Evolutionary conservation across 2,888 invertebrate species (phyloP), one percentile per base, ranked within the genome.

Genomic region (Disparrhopalites patrizii): DNA sequence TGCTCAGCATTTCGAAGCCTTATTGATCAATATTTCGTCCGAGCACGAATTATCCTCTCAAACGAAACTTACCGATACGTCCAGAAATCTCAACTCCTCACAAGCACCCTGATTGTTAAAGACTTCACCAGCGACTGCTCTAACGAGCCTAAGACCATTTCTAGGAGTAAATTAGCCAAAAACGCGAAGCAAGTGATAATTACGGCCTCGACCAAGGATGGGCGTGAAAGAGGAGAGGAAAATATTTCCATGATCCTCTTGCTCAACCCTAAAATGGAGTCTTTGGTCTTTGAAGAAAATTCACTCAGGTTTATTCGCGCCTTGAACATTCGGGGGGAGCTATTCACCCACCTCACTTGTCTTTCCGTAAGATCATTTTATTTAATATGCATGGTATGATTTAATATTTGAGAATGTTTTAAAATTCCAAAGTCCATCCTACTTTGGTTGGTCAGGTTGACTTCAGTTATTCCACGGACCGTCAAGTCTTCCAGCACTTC

Each of bases 261-360:
- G 8, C 33, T 50, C 7, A 61, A 61, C 25, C 43, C 18, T 2
- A 30, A 10, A n/a, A 15, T 61, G 2, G 60, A 61, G 20, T 47
- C 60, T 1, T 25, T 61, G 1, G 43, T 51, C 2, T 50, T 61
- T 61, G 60, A 61, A 50, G 60, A 61, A 33, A 61, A 61, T 28
- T 61, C 60, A 10, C 23, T 61, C n/a, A 50, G 25, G 33, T n/a
- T 30, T 8, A 15, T 61, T 15, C 33, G 33, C 23, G 20, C 28
- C 18, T 20, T 61, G 1, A 28, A 47, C n/a, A 13, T 61, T 15
- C 50, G 28, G 13, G 13, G 15, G 3, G 33, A 50, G 23, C 0
- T n/a, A 2, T 43, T 61, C 15, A 23, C 18, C 13, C 18, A 47
- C n/a, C n/a, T 61, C 3, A 33, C 50, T 20, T 43, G 60, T 33